Conservation (phyloP, 1,140 invertebrate species). For the Varroa destructor region DNA sequence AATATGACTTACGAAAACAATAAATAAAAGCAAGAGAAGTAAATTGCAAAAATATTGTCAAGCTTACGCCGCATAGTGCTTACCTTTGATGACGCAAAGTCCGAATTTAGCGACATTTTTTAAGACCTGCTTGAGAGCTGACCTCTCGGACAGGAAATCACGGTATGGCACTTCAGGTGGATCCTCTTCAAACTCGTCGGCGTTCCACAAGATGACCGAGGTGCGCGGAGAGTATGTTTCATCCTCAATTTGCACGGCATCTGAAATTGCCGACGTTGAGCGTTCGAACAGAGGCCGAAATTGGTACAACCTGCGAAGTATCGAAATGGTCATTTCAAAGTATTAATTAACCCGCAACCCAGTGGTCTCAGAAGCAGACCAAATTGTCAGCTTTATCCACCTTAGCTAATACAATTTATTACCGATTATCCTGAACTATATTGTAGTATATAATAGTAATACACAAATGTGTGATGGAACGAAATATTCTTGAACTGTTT, state of each 20-base stretch:
- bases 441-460: no score
- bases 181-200: conserved; percentile 7
- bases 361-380: no score
- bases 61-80: no score
- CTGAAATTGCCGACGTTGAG: not conserved
- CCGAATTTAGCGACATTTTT: conserved; percentile 24
- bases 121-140: conserved; percentile 5
- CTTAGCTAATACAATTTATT: no score
- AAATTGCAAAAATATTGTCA: no score
- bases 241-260: not conserved
- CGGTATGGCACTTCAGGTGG: not conserved
- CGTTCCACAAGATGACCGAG: conserved; percentile 10
- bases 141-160: not conserved
- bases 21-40: no score
- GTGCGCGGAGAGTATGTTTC: conserved; percentile 14
- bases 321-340: not conserved
- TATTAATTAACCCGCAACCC: not conserved
- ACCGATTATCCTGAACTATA: no score
- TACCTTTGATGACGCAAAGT: conserved; percentile 18
- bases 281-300: conserved; percentile 20
- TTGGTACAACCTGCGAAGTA: conserved; percentile 17
- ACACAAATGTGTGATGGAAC: no score
- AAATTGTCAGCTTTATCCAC: no score
- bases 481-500: no score
- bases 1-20: no score